Conservation (phyloP, 2,888 invertebrate genomes). For the Mythimna pallens region DNA sequence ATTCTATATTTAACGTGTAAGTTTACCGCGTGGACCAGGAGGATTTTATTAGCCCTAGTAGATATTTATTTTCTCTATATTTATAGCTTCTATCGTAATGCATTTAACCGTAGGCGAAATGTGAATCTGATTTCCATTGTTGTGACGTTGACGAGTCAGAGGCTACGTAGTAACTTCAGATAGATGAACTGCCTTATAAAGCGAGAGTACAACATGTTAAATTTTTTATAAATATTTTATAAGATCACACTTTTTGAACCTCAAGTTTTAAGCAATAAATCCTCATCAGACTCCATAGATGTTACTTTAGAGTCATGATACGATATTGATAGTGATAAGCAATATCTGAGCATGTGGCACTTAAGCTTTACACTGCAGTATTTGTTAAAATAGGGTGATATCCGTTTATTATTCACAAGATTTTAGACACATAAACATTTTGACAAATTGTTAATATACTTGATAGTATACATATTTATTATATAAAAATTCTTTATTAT, state of each 20-base stretch:
- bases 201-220: constrained; percentile 62
- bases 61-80: constrained; percentile 87
- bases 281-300: constrained; percentile 36
- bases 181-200: constrained; percentile 64
- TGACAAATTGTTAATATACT: constrained; percentile 70
- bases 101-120: constrained; percentile 84
- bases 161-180: constrained; percentile 73
- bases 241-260: constrained; percentile 43
- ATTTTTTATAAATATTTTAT: constrained; percentile 59
- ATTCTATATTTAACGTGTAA: constrained; percentile 85
- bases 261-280: constrained; percentile 43
- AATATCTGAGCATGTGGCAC: constrained; percentile 56
- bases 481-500: constrained; percentile 65
- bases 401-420: constrained; percentile 48
- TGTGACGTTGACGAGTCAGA: constrained; percentile 70
- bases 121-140: constrained; percentile 82
- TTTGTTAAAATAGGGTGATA: constrained; percentile 44
- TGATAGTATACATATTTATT: constrained; percentile 59
- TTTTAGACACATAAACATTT: constrained; percentile 64
- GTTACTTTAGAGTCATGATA: constrained; percentile 39
- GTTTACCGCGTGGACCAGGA: constrained; percentile 88
- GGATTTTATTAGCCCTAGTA: constrained; percentile 83
- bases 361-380: constrained; percentile 57
- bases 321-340: constrained; percentile 42
- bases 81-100: constrained; percentile 82